Percentiles rank a stretch among this genome's conserved stretches.
These are phyloP conservation scores for Latrodectus geometricus DNA, from an alignment of 1,140 invertebrate genomes.

Conservation along the genomic window DNA sequence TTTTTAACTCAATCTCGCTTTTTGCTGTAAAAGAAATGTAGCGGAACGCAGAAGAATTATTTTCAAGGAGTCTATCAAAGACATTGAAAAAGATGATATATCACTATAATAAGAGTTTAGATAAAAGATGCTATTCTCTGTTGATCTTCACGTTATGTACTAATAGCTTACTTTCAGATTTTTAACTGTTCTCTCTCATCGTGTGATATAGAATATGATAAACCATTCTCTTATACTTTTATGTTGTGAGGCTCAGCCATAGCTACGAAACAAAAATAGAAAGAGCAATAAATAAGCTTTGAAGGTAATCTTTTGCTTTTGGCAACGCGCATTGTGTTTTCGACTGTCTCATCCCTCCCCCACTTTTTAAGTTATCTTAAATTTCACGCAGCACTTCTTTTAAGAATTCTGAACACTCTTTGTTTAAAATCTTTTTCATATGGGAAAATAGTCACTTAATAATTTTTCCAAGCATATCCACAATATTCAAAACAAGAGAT, in stretches of 20 bases:
- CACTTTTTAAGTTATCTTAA: conserved; percentile 17
- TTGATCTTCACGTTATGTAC: no score
- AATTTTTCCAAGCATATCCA: conserved; percentile 25
- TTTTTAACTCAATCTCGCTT: no score
- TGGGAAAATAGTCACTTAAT: conserved; percentile 14
- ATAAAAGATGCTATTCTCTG: no score
- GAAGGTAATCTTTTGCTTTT: background rate
- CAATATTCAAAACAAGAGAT: background rate
- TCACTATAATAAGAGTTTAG: no score
- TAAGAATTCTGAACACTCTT: conserved; percentile 16
- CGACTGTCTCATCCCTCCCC: background rate
- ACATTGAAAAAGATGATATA: no score
- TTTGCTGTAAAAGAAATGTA: no score
- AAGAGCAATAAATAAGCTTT: background rate
- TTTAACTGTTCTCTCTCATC: no score
- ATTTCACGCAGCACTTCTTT: conserved; percentile 14
- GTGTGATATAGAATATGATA: no score
- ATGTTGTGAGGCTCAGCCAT: background rate
- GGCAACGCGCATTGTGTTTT: background rate
- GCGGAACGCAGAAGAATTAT: no score
- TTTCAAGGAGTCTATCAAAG: no score
- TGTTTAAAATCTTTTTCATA: conserved; percentile 23
- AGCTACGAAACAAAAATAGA: background rate
- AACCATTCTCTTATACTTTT: background rate
- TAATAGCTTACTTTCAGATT: no score